These are phyloP conservation scores for Idaea biselata DNA, from an alignment of 2,888 invertebrate genomes.

Conservation along the genomic window DNA sequence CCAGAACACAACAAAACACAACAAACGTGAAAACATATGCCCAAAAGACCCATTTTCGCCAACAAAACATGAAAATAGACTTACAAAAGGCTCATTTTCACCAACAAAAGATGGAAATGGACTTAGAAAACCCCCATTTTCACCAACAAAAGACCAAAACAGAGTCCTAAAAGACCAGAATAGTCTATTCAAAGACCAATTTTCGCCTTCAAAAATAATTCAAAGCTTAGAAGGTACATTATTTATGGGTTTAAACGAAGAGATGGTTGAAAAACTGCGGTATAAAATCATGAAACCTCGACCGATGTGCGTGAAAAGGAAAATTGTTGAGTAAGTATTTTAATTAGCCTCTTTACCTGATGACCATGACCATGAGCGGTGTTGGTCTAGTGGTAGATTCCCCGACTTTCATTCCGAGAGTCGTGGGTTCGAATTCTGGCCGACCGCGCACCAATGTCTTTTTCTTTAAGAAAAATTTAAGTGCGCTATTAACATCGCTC, in stretches of 20 bases:
- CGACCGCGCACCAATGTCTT: no score
- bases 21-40: not conserved
- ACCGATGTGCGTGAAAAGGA: conserved; percentile 55
- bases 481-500: no score
- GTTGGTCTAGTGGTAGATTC: no score
- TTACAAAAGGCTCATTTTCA: not conserved
- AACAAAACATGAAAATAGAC: not conserved
- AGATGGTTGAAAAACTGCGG: conserved; percentile 38
- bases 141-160: not conserved
- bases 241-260: conserved; percentile 23
- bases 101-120: no score
- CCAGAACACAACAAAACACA: no score
- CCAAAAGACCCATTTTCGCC: not conserved
- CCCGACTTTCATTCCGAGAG: no score
- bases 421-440: no score
- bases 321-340: conserved; percentile 56
- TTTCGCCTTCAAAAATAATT: conserved; percentile 54
- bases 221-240: conserved; percentile 40
- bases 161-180: conserved; percentile 6
- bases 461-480: no score
- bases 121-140: not conserved
- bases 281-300: conserved; percentile 48
- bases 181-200: conserved; percentile 15
- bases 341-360: no score
- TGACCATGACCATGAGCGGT: no score